These are phyloP conservation scores for Virgularia gustaviana DNA, from an alignment of 92 coral and sea anemone species.

Conservation along the genomic window DNA sequence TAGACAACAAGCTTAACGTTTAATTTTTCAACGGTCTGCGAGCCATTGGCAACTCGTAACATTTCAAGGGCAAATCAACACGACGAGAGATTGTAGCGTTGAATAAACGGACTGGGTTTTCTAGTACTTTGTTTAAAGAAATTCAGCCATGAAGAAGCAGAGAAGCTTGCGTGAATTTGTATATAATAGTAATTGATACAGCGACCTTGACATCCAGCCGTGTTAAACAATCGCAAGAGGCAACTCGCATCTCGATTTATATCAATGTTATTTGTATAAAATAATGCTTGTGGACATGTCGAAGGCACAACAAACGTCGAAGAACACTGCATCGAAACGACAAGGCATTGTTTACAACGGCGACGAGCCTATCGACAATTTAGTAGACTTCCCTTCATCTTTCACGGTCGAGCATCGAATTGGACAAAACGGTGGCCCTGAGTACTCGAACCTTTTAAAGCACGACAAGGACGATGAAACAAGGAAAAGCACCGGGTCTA, in stretches of 20 bases:
- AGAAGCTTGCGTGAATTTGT: slow-evolving; percentile 3
- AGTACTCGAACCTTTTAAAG: slow-evolving; percentile 32
- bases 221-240: slow-evolving; percentile 19
- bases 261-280: slow-evolving; percentile 12
- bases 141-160: too few species aligned
- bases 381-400: slow-evolving; percentile 17
- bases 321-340: slow-evolving; percentile 4
- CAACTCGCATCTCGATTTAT: background rate
- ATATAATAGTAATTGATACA: slow-evolving; percentile 32
- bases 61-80: too few species aligned
- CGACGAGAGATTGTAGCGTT: too few species aligned
- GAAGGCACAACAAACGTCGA: slow-evolving; percentile 24
- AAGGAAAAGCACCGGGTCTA: slow-evolving; percentile 88
- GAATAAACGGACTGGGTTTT: too few species aligned
- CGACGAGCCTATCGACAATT: slow-evolving; percentile 6
- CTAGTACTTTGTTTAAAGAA: too few species aligned
- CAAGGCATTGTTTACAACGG: slow-evolving; percentile 35
- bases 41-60: too few species aligned
- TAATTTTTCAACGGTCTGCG: too few species aligned
- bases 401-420: background rate
- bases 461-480: slow-evolving; percentile 81
- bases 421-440: slow-evolving; percentile 2
- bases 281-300: slow-evolving; percentile 39
- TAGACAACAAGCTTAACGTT: too few species aligned
- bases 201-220: slow-evolving; percentile 15